Conservation (phyloP, 37 sponge, comb jelly and placozoan species). For the Amphimedon queenslandica region DNA sequence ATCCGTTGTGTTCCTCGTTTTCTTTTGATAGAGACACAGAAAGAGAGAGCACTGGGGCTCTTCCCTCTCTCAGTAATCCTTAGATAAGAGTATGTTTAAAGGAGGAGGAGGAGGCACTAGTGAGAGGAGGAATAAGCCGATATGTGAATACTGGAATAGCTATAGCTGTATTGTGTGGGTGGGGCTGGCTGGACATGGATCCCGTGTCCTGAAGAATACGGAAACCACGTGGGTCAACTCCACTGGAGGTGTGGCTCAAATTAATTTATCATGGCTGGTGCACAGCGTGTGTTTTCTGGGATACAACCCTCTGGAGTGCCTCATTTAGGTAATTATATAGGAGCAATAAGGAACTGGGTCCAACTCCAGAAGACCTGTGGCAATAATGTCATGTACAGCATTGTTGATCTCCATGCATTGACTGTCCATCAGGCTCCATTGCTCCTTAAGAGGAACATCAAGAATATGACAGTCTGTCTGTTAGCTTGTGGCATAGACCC, state of each 20-base stretch:
- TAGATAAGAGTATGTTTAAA: no score
- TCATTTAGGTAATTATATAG: conserved; percentile 91
- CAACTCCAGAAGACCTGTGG: conserved; percentile 42
- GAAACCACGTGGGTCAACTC: no score
- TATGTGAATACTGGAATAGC: no score
- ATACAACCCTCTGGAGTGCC: conserved; percentile 86
- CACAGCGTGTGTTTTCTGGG: conserved; percentile 77
- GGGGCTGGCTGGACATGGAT: no score
- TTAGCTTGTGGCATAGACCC: conserved; percentile 91
- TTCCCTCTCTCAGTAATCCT: no score
- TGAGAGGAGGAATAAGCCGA: no score
- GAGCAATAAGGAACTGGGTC: conserved; percentile 83
- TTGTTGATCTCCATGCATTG: conserved; percentile 85
- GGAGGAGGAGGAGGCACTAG: no score
- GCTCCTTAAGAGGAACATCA: conserved; percentile 38
- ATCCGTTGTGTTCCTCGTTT: no score
- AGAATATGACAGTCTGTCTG: conserved; percentile 45
- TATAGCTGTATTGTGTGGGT: no score
- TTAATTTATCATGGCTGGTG: not conserved
- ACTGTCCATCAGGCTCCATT: conserved; percentile 66
- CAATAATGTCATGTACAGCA: conserved; percentile 62
- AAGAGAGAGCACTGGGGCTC: no score
- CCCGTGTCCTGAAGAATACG: no score
- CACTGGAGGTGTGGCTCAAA: conserved; percentile 10
- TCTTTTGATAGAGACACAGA: no score